Evolutionary conservation across 2,113 vertebrate genomes (phyloP), one percentile per base, ranked within the genome.

Genomic region (Ariopsis seemanni): DNA sequence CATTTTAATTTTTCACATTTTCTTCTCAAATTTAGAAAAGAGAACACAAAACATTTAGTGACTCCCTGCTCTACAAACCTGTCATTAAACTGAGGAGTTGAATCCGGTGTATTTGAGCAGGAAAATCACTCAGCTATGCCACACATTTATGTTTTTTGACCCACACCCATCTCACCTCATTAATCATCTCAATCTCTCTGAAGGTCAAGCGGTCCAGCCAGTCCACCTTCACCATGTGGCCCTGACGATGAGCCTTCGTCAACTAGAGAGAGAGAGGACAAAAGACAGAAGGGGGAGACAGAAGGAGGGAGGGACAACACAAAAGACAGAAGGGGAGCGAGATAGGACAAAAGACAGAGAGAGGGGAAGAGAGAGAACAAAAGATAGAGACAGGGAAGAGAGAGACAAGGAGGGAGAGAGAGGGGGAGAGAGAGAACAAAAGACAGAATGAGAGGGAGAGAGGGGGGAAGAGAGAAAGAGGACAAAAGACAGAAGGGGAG

Each of bases 141-240:
- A 48, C 7, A 10, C 15, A 20, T 42, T 22, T 34, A 11, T 17
- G 17, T 8, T 81, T 84, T 30, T 10, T 71, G 22, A 72, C 15
- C 1, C 30, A 65, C 50, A 55, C 5, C n/a, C 30, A 52, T 65
- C 90, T 91, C 90, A 99, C 98, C 96, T 99, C 98, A 83, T 99
- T 99, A 92, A 99, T 99, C 98, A 99, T 99, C 94, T 99, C 98
- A 81, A 99, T 99, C 94, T 99, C 98, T 93, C 98, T 95, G 94
- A 99, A 99, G 48, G 98, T 99, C 91, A 99, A 91, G 89, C 98
- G 96, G 93, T 99, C 98, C 93, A 99, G 93, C 98, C 98, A 99
- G 90, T 99, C 98, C 22, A 99, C 98, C 93, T 99, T 99, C 86
- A 99, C 98, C 98, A 99, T 98, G 93, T 99, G 98, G 84, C 98